phyloP scores from a whole-genome alignment of 2,797 vertebrate genomes.

The Coreius guichenoti region DNA sequence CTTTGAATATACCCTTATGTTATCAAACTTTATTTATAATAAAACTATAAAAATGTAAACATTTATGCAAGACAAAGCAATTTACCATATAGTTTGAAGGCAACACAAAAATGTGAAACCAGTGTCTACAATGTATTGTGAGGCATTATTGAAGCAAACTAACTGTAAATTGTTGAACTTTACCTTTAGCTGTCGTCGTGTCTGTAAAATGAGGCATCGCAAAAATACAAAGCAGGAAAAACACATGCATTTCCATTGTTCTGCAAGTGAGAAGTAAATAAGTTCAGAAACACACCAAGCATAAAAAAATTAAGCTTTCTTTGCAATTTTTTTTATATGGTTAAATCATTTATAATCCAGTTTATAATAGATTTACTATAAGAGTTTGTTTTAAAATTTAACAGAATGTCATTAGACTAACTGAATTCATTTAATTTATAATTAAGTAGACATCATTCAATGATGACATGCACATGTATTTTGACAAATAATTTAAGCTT shows the following conservation, averaged over 20 bases:
- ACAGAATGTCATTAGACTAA: not conserved
- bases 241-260: not conserved
- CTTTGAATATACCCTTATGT: not conserved
- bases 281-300: not conserved
- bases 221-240: not conserved
- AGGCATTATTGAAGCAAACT: not conserved
- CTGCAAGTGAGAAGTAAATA: not conserved
- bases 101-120: not conserved
- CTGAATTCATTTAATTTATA: not conserved
- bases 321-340: not conserved
- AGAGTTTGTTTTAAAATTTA: not conserved
- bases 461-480: not conserved
- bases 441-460: not conserved
- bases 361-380: not conserved
- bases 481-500: not conserved
- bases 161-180: not conserved
- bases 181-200: constrained; percentile 11
- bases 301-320: not conserved
- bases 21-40: not conserved
- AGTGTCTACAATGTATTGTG: not conserved
- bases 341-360: not conserved
- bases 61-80: not conserved
- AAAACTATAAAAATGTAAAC: not conserved
- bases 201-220: not conserved
- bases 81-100: not conserved